A percentile compares a stretch with the other conserved stretches of the same genome.
Evolutionary conservation across 2,113 vertebrate species (phyloP).

Genomic region (Syrrhaptes paradoxus): DNA sequence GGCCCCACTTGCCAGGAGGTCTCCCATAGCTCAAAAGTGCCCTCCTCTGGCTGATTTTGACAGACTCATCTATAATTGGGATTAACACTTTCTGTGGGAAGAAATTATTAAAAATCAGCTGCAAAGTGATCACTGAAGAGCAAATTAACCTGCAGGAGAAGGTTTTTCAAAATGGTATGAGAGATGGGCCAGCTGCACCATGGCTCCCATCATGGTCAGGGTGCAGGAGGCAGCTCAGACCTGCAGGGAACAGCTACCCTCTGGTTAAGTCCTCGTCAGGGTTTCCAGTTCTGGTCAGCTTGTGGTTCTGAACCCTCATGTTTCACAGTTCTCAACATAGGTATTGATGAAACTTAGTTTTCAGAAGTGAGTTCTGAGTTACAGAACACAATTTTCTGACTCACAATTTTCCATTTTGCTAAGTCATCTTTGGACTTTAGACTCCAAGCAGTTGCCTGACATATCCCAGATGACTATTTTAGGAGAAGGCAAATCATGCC

Average conservation of each 20-base stretch:
- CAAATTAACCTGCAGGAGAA: background rate
- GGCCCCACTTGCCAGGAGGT: slow-evolving; percentile 25
- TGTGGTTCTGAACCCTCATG: background rate
- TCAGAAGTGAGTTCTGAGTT: slow-evolving; percentile 12
- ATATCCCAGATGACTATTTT: slow-evolving; percentile 54
- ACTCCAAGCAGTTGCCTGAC: slow-evolving; percentile 46
- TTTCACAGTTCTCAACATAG: background rate
- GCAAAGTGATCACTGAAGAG: background rate
- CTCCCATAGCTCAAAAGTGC: slow-evolving; percentile 68
- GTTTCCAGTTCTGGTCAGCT: background rate
- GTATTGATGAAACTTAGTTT: background rate
- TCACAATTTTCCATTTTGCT: slow-evolving; percentile 44
- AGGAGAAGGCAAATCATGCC: slow-evolving; percentile 57
- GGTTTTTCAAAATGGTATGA: background rate
- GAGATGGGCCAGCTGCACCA: background rate
- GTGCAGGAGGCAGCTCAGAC: background rate
- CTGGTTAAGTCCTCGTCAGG: background rate
- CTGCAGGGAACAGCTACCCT: background rate
- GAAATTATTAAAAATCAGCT: background rate
- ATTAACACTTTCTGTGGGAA: background rate
- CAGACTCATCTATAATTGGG: background rate
- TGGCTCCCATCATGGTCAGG: background rate
- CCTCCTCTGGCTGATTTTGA: slow-evolving; percentile 70
- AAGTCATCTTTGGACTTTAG: slow-evolving; percentile 52
- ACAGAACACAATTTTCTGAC: slow-evolving; percentile 37